Percentiles rank a stretch among this genome's conserved stretches.
Evolutionary conservation across 2,888 invertebrate species (phyloP).

Genomic region (Lasioglossum vierecki): DNA sequence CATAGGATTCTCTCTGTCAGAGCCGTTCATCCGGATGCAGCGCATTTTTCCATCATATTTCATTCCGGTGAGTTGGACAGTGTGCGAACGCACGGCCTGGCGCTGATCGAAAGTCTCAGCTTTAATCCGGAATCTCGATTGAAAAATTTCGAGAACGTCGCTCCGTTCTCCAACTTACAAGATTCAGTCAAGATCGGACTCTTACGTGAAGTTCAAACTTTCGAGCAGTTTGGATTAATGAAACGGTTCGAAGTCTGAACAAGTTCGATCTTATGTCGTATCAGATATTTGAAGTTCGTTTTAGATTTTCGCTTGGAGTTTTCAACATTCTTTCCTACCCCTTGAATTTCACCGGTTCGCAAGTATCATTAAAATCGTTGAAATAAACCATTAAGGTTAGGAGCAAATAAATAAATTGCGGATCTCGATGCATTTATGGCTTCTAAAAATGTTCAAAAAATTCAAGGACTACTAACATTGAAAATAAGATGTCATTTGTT

Average conservation of each 20-base stretch:
- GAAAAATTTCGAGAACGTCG: slow-evolving; percentile 7
- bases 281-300: background rate
- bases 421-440: too few species aligned
- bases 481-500: too few species aligned
- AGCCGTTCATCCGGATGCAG: background rate
- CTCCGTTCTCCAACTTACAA: background rate
- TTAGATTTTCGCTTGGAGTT: background rate
- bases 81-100: background rate
- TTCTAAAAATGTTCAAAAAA: too few species aligned
- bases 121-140: slow-evolving; percentile 6
- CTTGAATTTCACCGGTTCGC: background rate
- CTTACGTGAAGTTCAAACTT: background rate
- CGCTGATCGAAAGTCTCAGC: slow-evolving; percentile 3
- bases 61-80: background rate
- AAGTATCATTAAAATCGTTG: background rate
- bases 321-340: background rate
- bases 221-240: background rate
- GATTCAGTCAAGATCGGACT: background rate
- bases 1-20: background rate
- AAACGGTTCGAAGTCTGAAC: background rate
- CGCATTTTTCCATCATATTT: background rate
- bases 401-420: too few species aligned
- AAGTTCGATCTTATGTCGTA: background rate
- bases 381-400: too few species aligned
- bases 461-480: too few species aligned